These are phyloP conservation scores for Muscicapa comitata DNA, from an alignment of 2,797 vertebrate genomes.

Conservation along the genomic window DNA sequence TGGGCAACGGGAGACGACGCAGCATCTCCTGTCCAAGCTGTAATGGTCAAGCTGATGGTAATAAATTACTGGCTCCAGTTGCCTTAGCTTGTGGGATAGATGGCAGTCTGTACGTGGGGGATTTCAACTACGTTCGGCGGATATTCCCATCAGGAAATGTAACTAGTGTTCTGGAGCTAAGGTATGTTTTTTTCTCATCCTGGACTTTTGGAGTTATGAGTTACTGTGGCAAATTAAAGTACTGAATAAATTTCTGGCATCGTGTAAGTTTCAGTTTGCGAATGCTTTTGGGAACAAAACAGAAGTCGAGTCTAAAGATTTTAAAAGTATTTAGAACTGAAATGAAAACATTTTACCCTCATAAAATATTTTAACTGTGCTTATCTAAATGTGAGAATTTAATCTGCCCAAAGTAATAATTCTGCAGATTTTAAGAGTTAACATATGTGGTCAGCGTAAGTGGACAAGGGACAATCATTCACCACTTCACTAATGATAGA, in stretches of 20 bases:
- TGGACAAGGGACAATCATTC: background rate
- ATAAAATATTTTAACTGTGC: background rate
- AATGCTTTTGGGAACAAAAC: background rate
- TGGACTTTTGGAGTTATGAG: background rate
- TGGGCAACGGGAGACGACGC: conserved; percentile 95
- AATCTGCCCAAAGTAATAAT: background rate
- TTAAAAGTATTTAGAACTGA: background rate
- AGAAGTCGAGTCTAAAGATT: background rate
- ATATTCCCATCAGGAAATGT: conserved; percentile 96
- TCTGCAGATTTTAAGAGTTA: background rate
- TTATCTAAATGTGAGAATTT: background rate
- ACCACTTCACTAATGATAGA: background rate
- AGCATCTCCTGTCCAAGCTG: conserved; percentile 99
- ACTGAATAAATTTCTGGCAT: background rate
- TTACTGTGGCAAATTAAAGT: background rate
- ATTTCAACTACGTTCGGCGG: conserved; percentile 96
- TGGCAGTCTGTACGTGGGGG: conserved; percentile 94
- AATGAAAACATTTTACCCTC: background rate
- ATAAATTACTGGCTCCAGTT: conserved; percentile 94
- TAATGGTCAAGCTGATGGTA: conserved; percentile 95
- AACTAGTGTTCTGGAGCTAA: conserved; percentile 95
- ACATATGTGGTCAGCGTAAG: fast-evolving
- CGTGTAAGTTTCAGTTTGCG: background rate
- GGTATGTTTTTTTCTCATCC: conserved; percentile 73
- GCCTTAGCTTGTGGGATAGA: conserved; percentile 93